A percentile compares a stretch with the other conserved stretches of the same genome.
Conservation (phyloP, 1,140 invertebrate genomes). For the Diorhabda sublineata region DNA sequence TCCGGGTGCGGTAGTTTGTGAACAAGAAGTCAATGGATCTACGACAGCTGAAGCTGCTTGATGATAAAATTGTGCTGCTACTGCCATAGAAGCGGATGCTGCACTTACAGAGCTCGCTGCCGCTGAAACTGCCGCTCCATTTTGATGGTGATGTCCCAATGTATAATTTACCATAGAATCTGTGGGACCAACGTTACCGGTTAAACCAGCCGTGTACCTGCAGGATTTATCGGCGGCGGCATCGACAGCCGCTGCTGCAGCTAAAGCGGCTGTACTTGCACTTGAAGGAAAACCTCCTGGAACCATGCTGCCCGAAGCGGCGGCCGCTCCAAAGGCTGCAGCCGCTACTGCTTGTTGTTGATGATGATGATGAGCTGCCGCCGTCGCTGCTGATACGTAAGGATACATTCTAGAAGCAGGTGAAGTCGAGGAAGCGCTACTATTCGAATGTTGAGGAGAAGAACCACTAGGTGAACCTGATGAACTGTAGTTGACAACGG, state of each 20-base stretch:
- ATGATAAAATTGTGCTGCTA: slow-evolving; percentile 83
- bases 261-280: slow-evolving; percentile 52
- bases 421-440: slow-evolving; percentile 55
- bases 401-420: slow-evolving; percentile 71
- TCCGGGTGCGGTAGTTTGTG: slow-evolving; percentile 61
- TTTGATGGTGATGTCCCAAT: slow-evolving; percentile 69
- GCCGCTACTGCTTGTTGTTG: slow-evolving; percentile 66
- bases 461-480: slow-evolving; percentile 48
- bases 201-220: slow-evolving; percentile 65
- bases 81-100: slow-evolving; percentile 70
- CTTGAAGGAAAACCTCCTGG: slow-evolving; percentile 57
- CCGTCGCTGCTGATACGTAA: slow-evolving; percentile 63
- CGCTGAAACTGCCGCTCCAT: slow-evolving; percentile 60
- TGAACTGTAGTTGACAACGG: slow-evolving; percentile 44
- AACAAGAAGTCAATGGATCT: slow-evolving; percentile 60
- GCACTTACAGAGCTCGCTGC: slow-evolving; percentile 59
- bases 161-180: slow-evolving; percentile 80
- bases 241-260: slow-evolving; percentile 61
- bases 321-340: slow-evolving; percentile 61
- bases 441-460: slow-evolving; percentile 50
- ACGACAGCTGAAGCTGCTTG: slow-evolving; percentile 68
- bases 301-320: slow-evolving; percentile 61
- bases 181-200: slow-evolving; percentile 60
- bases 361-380: slow-evolving; percentile 65
- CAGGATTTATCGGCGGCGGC: slow-evolving; percentile 68